Conservation (phyloP, 2,113 vertebrate genomes). For the Bucco capensis region DNA sequence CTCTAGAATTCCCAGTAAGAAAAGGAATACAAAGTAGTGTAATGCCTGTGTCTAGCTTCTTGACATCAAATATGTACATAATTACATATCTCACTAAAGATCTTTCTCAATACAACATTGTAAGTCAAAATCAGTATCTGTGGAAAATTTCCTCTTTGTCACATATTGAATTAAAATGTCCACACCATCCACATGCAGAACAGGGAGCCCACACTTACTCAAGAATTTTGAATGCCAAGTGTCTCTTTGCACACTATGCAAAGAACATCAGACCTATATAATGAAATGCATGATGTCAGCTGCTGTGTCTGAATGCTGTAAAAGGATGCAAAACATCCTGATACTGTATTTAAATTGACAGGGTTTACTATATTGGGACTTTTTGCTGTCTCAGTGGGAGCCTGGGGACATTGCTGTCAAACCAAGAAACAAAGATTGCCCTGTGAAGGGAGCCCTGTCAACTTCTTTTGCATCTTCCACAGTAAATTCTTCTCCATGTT, state of each 20-base stretch:
- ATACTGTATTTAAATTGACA: slow-evolving; percentile 57
- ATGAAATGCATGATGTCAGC: slow-evolving; percentile 54
- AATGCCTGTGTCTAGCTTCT: neutral
- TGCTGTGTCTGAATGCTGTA: slow-evolving; percentile 29
- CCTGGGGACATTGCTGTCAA: slow-evolving; percentile 47
- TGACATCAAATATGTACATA: neutral
- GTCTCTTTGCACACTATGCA: neutral
- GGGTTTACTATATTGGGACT: slow-evolving; percentile 50
- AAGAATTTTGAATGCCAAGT: slow-evolving; percentile 8
- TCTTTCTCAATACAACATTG: neutral
- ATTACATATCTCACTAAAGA: neutral
- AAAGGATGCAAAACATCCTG: slow-evolving; percentile 26
- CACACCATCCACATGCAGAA: neutral
- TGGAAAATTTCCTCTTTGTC: neutral
- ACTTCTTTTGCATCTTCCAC: slow-evolving; percentile 8
- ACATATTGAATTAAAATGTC: neutral
- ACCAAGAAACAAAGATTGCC: neutral
- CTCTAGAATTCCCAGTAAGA: neutral
- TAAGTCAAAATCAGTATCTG: neutral
- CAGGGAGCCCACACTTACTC: neutral
- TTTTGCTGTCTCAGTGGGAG: slow-evolving; percentile 40
- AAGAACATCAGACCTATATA: slow-evolving; percentile 29
- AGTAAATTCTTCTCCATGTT: neutral
- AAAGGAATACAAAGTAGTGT: neutral
- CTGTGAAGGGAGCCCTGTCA: slow-evolving; percentile 29